A percentile compares a stretch with the other conserved stretches of the same genome.
Conservation (phyloP, 2,888 invertebrate species). For the Zaprionus lineosus region DNA sequence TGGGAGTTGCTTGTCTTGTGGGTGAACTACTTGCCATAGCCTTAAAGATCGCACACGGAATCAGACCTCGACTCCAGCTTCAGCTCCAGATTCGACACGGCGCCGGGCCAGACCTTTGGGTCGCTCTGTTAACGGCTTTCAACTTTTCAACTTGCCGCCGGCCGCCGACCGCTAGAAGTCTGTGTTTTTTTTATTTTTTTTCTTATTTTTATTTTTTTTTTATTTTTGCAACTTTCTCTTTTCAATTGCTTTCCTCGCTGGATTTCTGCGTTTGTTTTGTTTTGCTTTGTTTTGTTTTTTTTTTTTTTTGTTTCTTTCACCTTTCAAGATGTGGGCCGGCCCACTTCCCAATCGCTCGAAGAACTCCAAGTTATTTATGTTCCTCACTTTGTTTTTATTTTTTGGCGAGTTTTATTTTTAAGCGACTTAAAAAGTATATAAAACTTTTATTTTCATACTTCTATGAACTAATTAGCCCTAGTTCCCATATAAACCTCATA, state of each 20-base stretch:
- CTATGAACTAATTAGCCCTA: background rate
- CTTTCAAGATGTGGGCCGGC: constrained; percentile 39
- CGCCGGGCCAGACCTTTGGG: constrained; percentile 13
- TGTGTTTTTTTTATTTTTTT: constrained; percentile 22
- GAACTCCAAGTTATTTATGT: background rate
- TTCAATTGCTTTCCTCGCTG: constrained; percentile 61
- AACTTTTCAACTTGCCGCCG: constrained; percentile 57
- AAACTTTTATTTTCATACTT: background rate
- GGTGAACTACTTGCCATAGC: constrained; percentile 22
- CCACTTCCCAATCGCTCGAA: constrained; percentile 16
- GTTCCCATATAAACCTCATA: too few relatives aligned
- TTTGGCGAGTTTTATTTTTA: background rate
- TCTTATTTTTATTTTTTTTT: constrained; percentile 20
- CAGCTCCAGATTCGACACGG: background rate
- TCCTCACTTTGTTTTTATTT: background rate
- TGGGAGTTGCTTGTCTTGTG: constrained; percentile 19
- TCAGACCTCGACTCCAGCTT: background rate
- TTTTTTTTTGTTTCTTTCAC: constrained; percentile 22
- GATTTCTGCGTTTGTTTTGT: constrained; percentile 24
- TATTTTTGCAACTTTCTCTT: constrained; percentile 70
- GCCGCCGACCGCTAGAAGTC: constrained; percentile 53
- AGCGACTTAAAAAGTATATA: background rate
- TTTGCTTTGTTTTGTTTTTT: constrained; percentile 7
- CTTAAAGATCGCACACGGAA: constrained; percentile 9
- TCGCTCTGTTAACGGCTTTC: constrained; percentile 50